These are phyloP conservation scores for Gymnosoma rotundatum DNA, from an alignment of 2,888 invertebrate species.

Conservation along the genomic window DNA sequence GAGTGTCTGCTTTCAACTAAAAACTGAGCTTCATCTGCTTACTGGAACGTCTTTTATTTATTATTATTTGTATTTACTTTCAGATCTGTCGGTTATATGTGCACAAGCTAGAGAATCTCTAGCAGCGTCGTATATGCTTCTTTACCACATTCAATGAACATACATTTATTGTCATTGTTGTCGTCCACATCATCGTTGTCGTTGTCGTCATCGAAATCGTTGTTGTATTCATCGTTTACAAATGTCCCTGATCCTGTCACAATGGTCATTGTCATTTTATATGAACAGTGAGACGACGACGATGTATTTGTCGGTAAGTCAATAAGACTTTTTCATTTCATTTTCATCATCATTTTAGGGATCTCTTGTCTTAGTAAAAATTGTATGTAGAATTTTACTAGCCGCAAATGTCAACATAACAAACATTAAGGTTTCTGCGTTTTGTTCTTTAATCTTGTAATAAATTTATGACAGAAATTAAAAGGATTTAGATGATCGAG, in stretches of 20 bases:
- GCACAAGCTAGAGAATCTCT: conserved; percentile 47
- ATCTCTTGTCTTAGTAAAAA: conserved; percentile 56
- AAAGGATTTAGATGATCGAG: background rate
- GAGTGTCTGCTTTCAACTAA: conserved; percentile 65
- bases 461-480: background rate
- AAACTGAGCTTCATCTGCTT: conserved; percentile 60
- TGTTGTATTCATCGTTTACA: conserved; percentile 56
- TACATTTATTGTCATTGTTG: conserved; percentile 9
- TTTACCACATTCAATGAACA: conserved; percentile 30
- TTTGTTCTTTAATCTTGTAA: conserved; percentile 10
- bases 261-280: conserved; percentile 71
- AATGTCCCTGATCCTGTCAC: conserved; percentile 74
- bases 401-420: conserved; percentile 72
- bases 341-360: conserved; percentile 60
- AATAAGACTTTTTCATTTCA: conserved; percentile 62
- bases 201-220: conserved; percentile 27
- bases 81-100: conserved; percentile 20
- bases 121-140: conserved; percentile 30
- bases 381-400: conserved; percentile 61
- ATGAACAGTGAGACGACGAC: conserved; percentile 39
- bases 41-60: conserved; percentile 34
- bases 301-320: conserved; percentile 70
- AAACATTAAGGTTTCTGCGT: conserved; percentile 45
- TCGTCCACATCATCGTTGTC: conserved; percentile 18
- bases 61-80: conserved; percentile 27